These are phyloP conservation scores for Polydrusus cervinus DNA, from an alignment of 2,888 invertebrate genomes.

Conservation along the genomic window DNA sequence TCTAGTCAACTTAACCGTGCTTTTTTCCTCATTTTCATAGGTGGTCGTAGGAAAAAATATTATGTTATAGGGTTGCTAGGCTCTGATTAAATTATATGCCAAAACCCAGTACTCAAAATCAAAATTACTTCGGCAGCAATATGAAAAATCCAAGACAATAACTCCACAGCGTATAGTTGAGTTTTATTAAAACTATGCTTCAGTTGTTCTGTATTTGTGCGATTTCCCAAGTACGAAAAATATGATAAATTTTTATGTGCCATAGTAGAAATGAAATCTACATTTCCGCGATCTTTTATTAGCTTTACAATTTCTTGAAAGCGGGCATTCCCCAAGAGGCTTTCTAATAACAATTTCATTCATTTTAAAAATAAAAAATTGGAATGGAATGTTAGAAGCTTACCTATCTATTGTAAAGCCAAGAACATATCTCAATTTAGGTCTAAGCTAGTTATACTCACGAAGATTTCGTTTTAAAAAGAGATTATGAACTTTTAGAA, in stretches of 20 bases:
- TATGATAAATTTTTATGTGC: constrained; percentile 53
- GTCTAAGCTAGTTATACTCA: too few relatives aligned
- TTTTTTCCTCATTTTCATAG: too few relatives aligned
- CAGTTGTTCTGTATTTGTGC: constrained; percentile 49
- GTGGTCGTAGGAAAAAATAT: too few relatives aligned
- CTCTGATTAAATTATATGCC: background rate
- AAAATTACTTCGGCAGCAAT: constrained; percentile 18
- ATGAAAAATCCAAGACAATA: constrained; percentile 45
- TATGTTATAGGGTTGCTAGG: background rate
- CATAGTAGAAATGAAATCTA: constrained; percentile 52
- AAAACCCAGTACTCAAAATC: background rate
- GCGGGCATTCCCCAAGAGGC: constrained; percentile 47
- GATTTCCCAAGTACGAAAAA: constrained; percentile 44
- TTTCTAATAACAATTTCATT: constrained; percentile 38
- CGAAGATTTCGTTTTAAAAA: too few relatives aligned
- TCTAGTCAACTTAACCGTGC: too few relatives aligned
- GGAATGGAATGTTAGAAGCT: background rate
- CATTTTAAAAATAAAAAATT: constrained; percentile 15
- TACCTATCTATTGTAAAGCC: background rate
- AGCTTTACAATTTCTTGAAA: constrained; percentile 48
- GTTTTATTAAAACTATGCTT: constrained; percentile 52
- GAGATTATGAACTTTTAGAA: too few relatives aligned
- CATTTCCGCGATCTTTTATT: constrained; percentile 52
- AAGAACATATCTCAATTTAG: too few relatives aligned
- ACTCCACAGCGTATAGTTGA: constrained; percentile 37